phyloP scores from a whole-genome alignment of 2,888 invertebrate genomes.

The Aphidius colemani region DNA sequence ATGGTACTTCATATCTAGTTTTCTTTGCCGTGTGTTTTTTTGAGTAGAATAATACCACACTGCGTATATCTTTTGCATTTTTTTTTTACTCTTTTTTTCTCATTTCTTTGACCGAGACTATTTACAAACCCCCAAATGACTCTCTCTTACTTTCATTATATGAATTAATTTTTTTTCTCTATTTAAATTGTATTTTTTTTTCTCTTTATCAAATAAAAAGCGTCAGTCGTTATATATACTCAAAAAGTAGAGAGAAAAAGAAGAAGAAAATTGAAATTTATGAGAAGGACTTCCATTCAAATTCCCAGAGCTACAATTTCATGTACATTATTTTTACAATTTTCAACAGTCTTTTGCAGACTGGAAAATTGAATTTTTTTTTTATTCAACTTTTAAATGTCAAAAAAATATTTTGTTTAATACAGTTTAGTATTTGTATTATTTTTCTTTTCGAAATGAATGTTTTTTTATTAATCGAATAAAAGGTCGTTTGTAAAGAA shows the following conservation, averaged over 20 bases:
- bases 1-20: conserved; percentile 18
- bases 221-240: conserved; percentile 26
- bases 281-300: conserved; percentile 28
- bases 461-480: neutral
- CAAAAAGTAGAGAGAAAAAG: conserved; percentile 14
- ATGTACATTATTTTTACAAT: conserved; percentile 29
- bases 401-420: neutral
- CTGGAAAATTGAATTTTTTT: conserved; percentile 24
- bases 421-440: neutral
- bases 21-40: conserved; percentile 26
- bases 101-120: no score
- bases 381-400: conserved; percentile 1
- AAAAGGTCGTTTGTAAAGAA: neutral
- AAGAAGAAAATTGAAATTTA: conserved; percentile 19
- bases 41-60: neutral
- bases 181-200: conserved; percentile 14
- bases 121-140: no score
- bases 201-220: conserved; percentile 24
- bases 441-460: neutral
- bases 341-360: conserved; percentile 19
- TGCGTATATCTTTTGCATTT: no score
- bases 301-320: conserved; percentile 25
- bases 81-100: no score
- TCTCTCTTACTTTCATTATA: no score
- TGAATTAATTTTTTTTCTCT: no score